A percentile compares a stretch with the other conserved stretches of the same genome.
Evolutionary conservation across 2,888 invertebrate genomes (phyloP).

Genomic region (Drosophila anomelani): DNA sequence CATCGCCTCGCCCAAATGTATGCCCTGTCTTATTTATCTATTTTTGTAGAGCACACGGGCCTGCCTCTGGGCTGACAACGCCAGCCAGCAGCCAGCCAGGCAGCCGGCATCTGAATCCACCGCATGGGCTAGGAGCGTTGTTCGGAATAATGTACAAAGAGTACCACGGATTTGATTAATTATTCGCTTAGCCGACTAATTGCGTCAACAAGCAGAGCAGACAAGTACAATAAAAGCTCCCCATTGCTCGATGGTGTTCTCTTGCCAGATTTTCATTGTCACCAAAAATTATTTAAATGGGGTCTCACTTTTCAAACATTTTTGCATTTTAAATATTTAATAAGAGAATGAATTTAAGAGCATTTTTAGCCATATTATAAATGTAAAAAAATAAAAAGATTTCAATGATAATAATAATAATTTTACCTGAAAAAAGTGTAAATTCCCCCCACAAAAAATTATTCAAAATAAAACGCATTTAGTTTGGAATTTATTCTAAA

Average conservation of each 20-base stretch:
- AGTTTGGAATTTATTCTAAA: conserved; percentile 29
- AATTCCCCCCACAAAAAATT: too few species aligned
- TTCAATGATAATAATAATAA: too few species aligned
- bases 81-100: conserved; percentile 50
- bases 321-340: background rate
- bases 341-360: background rate
- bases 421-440: too few species aligned
- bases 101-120: conserved; percentile 15
- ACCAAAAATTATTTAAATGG: background rate
- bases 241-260: conserved; percentile 1
- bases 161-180: conserved; percentile 60
- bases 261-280: conserved; percentile 7
- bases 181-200: conserved; percentile 46
- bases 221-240: conserved; percentile 14
- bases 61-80: conserved; percentile 33
- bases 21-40: conserved; percentile 63
- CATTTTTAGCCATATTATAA: background rate
- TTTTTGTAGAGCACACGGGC: conserved; percentile 41
- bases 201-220: conserved; percentile 34
- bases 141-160: conserved; percentile 51
- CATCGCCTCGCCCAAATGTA: conserved; percentile 41
- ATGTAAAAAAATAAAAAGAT: background rate
- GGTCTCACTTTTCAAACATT: too few species aligned
- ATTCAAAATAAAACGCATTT: conserved; percentile 1
- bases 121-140: conserved; percentile 43